phyloP scores from a whole-genome alignment of 1,140 invertebrate genomes.

The Adoxophyes honmai region DNA sequence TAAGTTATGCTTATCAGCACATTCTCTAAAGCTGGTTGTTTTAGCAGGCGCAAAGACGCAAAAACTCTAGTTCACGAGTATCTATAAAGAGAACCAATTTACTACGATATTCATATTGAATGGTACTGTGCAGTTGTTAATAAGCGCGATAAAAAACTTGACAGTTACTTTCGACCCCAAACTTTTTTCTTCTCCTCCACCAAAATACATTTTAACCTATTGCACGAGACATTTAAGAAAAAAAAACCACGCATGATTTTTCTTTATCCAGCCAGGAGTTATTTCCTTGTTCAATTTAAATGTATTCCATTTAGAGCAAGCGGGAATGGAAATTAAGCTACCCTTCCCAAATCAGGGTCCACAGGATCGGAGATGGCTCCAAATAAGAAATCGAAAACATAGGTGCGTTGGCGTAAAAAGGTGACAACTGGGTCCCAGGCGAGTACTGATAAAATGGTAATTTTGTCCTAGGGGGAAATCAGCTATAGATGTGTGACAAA shows the following conservation, averaged over 20 bases:
- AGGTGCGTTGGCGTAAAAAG: conserved; percentile 37
- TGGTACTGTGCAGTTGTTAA: no score
- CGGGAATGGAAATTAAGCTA: conserved; percentile 34
- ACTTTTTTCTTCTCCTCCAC: no score
- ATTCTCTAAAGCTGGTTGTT: no score
- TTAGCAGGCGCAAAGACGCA: no score
- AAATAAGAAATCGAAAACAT: conserved; percentile 34
- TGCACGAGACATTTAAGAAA: not conserved
- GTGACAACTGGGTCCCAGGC: conserved; percentile 29
- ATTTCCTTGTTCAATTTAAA: conserved; percentile 5
- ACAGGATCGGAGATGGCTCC: conserved; percentile 18
- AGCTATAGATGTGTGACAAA: not conserved
- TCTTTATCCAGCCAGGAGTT: not conserved
- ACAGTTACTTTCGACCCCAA: no score
- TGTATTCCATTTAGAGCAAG: conserved; percentile 14
- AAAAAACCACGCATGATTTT: not conserved
- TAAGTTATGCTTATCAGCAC: no score
- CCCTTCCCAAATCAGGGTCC: conserved; percentile 20
- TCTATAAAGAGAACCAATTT: no score
- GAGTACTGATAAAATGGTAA: conserved; percentile 16
- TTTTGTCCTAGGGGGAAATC: conserved; percentile 5
- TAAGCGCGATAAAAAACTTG: no score
- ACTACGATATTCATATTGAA: no score
- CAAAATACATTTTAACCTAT: no score
- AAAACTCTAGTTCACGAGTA: no score